Percentiles rank a stretch among this genome's conserved stretches.
These are phyloP conservation scores for Megaceryle maxima DNA, from an alignment of 2,113 vertebrate species.

Conservation along the genomic window DNA sequence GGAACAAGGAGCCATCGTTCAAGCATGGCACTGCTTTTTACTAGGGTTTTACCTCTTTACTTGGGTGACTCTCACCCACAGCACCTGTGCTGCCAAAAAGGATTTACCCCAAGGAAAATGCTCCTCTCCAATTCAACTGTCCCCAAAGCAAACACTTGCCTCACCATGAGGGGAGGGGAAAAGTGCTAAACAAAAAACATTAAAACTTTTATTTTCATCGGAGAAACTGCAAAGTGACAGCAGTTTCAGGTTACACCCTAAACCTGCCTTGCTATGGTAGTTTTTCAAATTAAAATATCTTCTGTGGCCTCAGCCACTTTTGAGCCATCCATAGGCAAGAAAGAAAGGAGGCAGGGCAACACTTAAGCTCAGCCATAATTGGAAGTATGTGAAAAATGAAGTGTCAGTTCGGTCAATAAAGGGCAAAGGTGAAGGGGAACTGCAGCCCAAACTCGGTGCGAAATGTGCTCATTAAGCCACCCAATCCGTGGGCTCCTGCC, in stretches of 20 bases:
- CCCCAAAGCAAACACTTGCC: background rate
- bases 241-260: slow-evolving; percentile 78
- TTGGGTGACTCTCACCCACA: background rate
- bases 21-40: background rate
- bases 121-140: background rate
- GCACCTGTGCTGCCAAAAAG: background rate
- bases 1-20: slow-evolving; percentile 20
- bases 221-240: slow-evolving; percentile 65
- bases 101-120: background rate
- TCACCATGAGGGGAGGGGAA: accelerated
- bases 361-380: slow-evolving; percentile 88
- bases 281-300: slow-evolving; percentile 86
- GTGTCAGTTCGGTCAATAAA: slow-evolving; percentile 97
- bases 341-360: slow-evolving; percentile 79
- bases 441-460: slow-evolving; percentile 84
- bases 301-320: slow-evolving; percentile 73
- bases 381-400: slow-evolving; percentile 99
- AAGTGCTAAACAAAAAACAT: slow-evolving; percentile 40
- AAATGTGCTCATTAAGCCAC: slow-evolving; percentile 94
- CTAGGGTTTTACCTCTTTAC: background rate
- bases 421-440: slow-evolving; percentile 92
- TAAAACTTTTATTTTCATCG: slow-evolving; percentile 53
- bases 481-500: slow-evolving; percentile 86
- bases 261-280: slow-evolving; percentile 69
- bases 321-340: slow-evolving; percentile 76